Percentiles rank a stretch among this genome's conserved stretches.
Evolutionary conservation across 2,797 vertebrate genomes (phyloP).

Genomic region (Rhinichthys osculus): DNA sequence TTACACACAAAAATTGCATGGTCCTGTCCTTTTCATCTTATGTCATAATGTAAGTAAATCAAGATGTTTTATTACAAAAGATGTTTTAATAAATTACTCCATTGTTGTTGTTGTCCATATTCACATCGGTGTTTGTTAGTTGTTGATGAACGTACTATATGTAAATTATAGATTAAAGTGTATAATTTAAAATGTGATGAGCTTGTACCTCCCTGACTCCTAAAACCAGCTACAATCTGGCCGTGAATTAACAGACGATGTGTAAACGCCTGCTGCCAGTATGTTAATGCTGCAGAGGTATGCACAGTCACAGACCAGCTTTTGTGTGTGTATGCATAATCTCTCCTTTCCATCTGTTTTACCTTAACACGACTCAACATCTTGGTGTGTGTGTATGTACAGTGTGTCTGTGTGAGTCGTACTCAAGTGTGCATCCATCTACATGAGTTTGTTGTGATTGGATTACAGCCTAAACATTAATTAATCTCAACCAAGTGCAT

Average conservation of each 20-base stretch:
- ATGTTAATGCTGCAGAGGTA: conserved; percentile 41
- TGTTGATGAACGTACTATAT: background rate
- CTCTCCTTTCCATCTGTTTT: conserved; percentile 46
- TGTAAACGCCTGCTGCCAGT: conserved; percentile 24
- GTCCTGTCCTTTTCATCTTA: conserved; percentile 21
- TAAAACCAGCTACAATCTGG: conserved; percentile 35
- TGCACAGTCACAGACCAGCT: conserved; percentile 45
- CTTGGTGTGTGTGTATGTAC: background rate
- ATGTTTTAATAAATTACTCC: background rate
- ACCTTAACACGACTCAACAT: conserved; percentile 27
- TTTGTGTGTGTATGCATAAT: background rate
- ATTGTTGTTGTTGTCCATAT: background rate
- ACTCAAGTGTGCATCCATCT: conserved; percentile 9
- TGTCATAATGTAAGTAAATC: conserved; percentile 1
- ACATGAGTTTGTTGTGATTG: conserved; percentile 6
- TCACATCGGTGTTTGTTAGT: background rate
- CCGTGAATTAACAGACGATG: conserved; percentile 22
- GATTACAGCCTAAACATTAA: conserved; percentile 1
- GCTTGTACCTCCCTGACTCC: background rate
- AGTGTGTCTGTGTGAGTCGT: background rate
- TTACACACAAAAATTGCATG: background rate
- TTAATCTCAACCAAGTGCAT: conserved; percentile 13
- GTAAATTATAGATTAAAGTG: conserved; percentile 3
- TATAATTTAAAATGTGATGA: background rate
- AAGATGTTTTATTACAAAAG: background rate